phyloP scores from a whole-genome alignment of 2,113 vertebrate species.

The Charadrius vociferus region DNA sequence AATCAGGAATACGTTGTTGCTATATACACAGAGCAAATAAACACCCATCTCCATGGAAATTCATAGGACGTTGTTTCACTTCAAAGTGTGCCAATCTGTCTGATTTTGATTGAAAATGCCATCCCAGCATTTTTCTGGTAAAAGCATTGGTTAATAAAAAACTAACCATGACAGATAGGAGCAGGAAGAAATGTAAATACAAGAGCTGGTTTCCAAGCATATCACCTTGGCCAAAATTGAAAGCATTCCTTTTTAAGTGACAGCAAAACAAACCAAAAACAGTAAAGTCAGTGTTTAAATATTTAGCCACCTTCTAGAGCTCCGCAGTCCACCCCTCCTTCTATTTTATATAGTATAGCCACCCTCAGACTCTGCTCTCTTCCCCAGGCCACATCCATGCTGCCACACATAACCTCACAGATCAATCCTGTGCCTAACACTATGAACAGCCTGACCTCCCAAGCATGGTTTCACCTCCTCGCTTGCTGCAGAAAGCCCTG shows the following conservation, averaged over 20 bases:
- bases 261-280: neutral
- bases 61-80: neutral
- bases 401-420: neutral
- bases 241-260: conserved; percentile 43
- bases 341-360: neutral
- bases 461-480: neutral
- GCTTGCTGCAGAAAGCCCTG: neutral
- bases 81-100: neutral
- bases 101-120: neutral
- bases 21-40: neutral
- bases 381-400: neutral
- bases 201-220: neutral
- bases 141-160: neutral
- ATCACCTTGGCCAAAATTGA: neutral
- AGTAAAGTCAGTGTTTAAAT: neutral
- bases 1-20: neutral
- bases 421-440: neutral
- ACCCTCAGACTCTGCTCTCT: neutral
- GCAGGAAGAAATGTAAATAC: neutral
- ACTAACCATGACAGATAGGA: neutral
- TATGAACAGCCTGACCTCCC: neutral
- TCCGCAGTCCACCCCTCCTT: neutral
- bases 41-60: neutral
- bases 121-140: neutral
- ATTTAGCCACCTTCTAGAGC: neutral